phyloP scores from a whole-genome alignment of 2,113 vertebrate species.

The Pelusios castaneus region DNA sequence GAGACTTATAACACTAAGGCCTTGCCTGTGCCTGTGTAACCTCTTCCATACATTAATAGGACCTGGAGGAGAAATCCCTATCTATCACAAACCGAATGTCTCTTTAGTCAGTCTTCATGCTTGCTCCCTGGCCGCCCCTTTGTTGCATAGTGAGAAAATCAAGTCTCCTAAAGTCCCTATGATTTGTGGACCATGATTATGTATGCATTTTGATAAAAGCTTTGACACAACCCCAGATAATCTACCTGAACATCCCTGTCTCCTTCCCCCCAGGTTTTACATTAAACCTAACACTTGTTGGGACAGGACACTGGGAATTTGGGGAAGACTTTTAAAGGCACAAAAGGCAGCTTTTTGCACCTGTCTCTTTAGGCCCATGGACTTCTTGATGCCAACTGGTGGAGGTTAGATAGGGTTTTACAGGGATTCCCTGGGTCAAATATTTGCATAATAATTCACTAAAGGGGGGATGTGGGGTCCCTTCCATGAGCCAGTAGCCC shows the following conservation, averaged over 20 bases:
- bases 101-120: neutral
- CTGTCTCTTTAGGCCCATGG: neutral
- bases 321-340: neutral
- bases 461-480: neutral
- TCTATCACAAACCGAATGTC: neutral
- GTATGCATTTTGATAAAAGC: neutral
- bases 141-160: neutral
- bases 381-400: neutral
- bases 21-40: accelerated
- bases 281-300: neutral
- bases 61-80: neutral
- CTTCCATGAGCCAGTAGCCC: neutral
- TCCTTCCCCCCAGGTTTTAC: neutral
- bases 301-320: neutral
- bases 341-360: neutral
- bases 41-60: accelerated
- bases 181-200: neutral
- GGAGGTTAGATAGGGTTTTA: neutral
- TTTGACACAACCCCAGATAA: neutral
- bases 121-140: neutral
- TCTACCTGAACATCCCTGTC: neutral
- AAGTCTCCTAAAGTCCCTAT: neutral
- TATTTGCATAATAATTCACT: neutral
- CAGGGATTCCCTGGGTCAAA: neutral
- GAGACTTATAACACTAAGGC: neutral